Conservation (phyloP, 53 echinoderm and acorn worm species). For the Arbacia lixula region DNA sequence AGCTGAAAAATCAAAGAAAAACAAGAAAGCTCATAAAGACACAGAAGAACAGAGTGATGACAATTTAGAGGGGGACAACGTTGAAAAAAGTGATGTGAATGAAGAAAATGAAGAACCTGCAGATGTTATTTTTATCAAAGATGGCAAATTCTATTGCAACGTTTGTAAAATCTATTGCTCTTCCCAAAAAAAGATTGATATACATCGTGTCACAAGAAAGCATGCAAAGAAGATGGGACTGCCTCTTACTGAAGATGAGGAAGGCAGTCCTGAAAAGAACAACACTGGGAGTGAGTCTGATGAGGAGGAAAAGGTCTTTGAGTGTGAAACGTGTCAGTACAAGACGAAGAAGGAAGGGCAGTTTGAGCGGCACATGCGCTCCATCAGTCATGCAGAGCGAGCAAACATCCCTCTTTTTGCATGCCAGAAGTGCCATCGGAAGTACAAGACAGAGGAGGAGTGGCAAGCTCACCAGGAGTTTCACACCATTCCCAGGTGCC, state of each 20-base stretch:
- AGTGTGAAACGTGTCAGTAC: constrained; percentile 13
- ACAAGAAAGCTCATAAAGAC: too few species aligned
- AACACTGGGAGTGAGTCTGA: background rate
- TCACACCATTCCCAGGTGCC: constrained; percentile 24
- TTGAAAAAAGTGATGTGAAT: background rate
- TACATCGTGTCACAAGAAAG: constrained; percentile 29
- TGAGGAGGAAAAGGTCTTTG: background rate
- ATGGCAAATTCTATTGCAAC: constrained; percentile 41
- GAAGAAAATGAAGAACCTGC: too few species aligned
- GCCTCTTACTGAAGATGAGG: background rate
- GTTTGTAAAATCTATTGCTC: constrained; percentile 35
- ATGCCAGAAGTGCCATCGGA: constrained; percentile 51
- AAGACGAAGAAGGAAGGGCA: constrained; percentile 38
- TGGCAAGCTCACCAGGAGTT: constrained; percentile 33
- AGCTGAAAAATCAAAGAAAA: constrained; percentile 11
- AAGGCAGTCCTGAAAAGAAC: background rate
- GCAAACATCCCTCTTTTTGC: background rate
- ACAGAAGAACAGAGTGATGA: background rate
- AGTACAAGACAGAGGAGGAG: constrained; percentile 49
- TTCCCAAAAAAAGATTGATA: constrained; percentile 19
- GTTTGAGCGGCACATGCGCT: constrained; percentile 22
- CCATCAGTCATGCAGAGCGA: constrained; percentile 37
- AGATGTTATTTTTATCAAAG: constrained; percentile 18
- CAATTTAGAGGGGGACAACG: background rate
- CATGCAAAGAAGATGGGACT: background rate